phyloP scores from a whole-genome alignment of 2,113 vertebrate species.

The Zosterops borbonicus region DNA sequence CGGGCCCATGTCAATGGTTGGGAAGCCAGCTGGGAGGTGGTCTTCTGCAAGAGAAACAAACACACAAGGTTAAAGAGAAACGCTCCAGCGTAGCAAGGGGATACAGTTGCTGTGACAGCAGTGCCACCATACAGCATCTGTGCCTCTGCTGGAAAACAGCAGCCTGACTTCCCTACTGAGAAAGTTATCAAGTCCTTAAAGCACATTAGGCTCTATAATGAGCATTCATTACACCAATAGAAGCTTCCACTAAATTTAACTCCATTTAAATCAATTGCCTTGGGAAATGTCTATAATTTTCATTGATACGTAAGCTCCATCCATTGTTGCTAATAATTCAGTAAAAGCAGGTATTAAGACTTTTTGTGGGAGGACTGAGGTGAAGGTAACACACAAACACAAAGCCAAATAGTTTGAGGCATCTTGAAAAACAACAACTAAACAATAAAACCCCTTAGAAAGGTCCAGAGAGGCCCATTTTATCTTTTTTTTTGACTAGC shows the following conservation, averaged over 20 bases:
- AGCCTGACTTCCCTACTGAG: constrained; percentile 47
- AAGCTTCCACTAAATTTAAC: constrained; percentile 64
- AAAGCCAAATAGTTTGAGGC: constrained; percentile 3
- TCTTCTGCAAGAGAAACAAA: constrained; percentile 79
- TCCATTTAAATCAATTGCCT: constrained; percentile 54
- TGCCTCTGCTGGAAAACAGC: constrained; percentile 46
- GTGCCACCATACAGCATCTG: background rate
- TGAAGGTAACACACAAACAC: constrained; percentile 15
- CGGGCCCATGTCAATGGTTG: constrained; percentile 95
- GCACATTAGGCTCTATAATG: constrained; percentile 58
- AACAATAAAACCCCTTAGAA: background rate
- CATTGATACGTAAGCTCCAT: constrained; percentile 37
- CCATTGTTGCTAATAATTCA: constrained; percentile 56
- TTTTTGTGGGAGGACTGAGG: constrained; percentile 4
- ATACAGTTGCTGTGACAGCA: background rate
- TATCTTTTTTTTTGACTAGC: background rate
- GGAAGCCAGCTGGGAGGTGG: constrained; percentile 93
- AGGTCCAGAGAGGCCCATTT: background rate
- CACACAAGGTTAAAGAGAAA: constrained; percentile 10
- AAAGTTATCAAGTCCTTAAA: constrained; percentile 50
- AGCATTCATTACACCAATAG: constrained; percentile 62
- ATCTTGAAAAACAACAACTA: constrained; percentile 35
- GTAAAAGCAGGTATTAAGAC: constrained; percentile 49
- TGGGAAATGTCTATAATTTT: constrained; percentile 54
- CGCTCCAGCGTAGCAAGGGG: accelerated